These are phyloP conservation scores for Coregonus sp. DNA, from an alignment of 2,797 vertebrate species.

Conservation along the genomic window DNA sequence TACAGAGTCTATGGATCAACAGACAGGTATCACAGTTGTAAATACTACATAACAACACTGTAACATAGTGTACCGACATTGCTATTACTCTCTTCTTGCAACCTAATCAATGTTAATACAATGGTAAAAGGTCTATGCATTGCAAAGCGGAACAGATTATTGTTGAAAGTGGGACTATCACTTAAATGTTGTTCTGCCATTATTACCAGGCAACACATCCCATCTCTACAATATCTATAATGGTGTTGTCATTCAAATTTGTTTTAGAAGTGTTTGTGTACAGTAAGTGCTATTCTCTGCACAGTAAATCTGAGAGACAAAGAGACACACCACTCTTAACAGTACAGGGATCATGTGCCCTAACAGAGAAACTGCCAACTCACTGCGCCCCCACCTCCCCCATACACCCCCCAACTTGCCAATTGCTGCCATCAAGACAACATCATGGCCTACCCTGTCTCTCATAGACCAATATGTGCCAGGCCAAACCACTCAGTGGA, in stretches of 20 bases:
- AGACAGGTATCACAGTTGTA: neutral
- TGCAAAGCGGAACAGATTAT: neutral
- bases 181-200: neutral
- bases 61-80: neutral
- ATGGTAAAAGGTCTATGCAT: neutral
- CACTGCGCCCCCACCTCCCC: neutral
- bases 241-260: neutral
- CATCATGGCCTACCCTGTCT: conserved; percentile 9
- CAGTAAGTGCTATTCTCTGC: neutral
- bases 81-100: too few species aligned
- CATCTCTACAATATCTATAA: neutral
- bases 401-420: neutral
- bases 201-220: neutral
- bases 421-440: conserved; percentile 13
- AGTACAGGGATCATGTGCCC: too few species aligned
- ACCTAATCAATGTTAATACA: neutral
- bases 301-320: too few species aligned
- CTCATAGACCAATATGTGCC: conserved; percentile 2
- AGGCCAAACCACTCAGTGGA: neutral
- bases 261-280: neutral
- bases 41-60: neutral
- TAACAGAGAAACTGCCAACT: neutral
- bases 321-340: too few species aligned
- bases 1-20: too few species aligned
- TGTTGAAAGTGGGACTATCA: neutral